A percentile compares a stretch with the other conserved stretches of the same genome.
These are phyloP conservation scores for Ochropacha duplaris DNA, from an alignment of 2,888 invertebrate species.

Conservation along the genomic window DNA sequence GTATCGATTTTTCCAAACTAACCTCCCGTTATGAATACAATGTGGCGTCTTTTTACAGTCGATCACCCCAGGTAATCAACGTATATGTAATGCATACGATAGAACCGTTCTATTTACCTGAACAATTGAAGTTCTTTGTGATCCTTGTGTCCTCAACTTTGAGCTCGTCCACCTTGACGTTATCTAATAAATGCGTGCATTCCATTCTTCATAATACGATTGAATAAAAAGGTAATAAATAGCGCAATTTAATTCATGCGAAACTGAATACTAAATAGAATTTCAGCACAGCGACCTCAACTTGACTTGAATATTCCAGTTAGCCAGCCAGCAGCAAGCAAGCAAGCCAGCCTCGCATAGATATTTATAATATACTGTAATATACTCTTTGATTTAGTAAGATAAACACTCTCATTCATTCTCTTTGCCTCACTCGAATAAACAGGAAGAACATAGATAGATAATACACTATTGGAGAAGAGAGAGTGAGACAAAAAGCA, in stretches of 20 bases:
- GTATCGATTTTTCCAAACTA: constrained; percentile 80
- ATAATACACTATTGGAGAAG: too few species aligned
- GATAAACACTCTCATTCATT: too few species aligned
- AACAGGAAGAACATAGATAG: too few species aligned
- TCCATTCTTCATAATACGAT: constrained; percentile 83
- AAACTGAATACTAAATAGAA: constrained; percentile 40
- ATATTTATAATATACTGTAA: too few species aligned
- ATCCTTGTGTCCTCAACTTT: constrained; percentile 74
- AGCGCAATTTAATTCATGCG: constrained; percentile 51
- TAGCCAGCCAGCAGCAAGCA: constrained; percentile 5
- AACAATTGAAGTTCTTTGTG: constrained; percentile 86
- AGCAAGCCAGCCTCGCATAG: too few species aligned
- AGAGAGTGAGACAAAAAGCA: too few species aligned
- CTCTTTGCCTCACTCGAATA: too few species aligned
- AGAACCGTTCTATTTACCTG: constrained; percentile 77
- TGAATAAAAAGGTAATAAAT: constrained; percentile 42
- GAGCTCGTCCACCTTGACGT: constrained; percentile 83
- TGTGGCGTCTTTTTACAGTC: constrained; percentile 27
- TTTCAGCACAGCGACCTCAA: constrained; percentile 34
- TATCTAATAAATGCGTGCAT: constrained; percentile 86
- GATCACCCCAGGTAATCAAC: constrained; percentile 14
- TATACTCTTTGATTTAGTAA: too few species aligned
- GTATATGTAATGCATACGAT: constrained; percentile 29
- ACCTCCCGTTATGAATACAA: constrained; percentile 55
- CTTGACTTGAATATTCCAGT: constrained; percentile 21